Evolutionary conservation across 2,113 vertebrate genomes (phyloP).

Genomic region (Micromys minutus): DNA sequence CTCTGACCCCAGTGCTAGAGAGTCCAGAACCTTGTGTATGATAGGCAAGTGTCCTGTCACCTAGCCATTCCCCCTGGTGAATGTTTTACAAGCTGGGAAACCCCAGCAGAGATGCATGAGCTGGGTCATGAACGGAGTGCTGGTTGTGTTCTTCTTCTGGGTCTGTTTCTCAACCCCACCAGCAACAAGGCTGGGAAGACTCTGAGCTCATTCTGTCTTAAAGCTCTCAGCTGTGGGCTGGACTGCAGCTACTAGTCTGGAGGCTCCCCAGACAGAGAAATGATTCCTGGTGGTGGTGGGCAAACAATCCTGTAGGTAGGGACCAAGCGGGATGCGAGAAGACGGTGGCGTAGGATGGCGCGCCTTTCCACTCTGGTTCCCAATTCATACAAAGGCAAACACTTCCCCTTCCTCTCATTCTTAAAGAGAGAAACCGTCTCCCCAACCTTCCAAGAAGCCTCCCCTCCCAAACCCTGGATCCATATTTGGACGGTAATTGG

Average conservation of each 20-base stretch:
- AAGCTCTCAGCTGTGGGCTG: constrained; percentile 5
- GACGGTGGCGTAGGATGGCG: neutral
- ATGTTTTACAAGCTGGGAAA: neutral
- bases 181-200: neutral
- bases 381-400: constrained; percentile 35
- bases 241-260: neutral
- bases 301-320: neutral
- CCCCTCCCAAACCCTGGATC: neutral
- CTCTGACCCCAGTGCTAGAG: neutral
- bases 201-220: neutral
- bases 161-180: constrained; percentile 32
- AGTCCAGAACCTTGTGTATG: neutral
- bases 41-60: neutral
- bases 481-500: constrained; percentile 46
- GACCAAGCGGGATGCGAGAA: neutral
- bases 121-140: rapidly evolving
- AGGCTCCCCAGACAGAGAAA: neutral
- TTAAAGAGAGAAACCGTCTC: constrained; percentile 53
- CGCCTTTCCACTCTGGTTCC: neutral
- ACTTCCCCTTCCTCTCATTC: constrained; percentile 25
- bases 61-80: neutral
- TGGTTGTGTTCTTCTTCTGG: neutral
- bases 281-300: neutral
- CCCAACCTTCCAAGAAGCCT: neutral
- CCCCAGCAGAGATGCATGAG: neutral